These are phyloP conservation scores for Basileuterus tristriatus DNA, from an alignment of 2,797 vertebrate genomes.

Conservation along the genomic window DNA sequence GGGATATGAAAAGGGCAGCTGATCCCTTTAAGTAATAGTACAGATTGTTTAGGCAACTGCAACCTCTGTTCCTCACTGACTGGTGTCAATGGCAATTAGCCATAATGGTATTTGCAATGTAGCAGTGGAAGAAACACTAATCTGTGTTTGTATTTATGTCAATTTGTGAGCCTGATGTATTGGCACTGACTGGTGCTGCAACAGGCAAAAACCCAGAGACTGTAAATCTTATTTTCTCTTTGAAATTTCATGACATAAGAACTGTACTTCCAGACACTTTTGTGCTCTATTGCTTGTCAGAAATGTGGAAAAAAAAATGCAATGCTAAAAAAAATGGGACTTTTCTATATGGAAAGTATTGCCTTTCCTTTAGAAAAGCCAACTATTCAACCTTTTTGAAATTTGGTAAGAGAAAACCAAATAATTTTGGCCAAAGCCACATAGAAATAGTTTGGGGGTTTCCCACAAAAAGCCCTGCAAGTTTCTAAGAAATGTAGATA, in stretches of 20 bases:
- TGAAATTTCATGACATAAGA: neutral
- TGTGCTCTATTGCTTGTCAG: neutral
- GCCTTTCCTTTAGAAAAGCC: conserved; percentile 45
- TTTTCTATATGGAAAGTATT: conserved; percentile 51
- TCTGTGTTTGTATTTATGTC: neutral
- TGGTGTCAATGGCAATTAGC: neutral
- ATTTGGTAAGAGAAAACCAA: conserved; percentile 58
- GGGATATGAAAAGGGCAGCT: neutral
- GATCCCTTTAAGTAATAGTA: neutral
- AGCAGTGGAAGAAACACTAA: neutral
- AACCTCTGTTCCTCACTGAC: neutral
- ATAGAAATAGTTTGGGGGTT: conserved; percentile 58
- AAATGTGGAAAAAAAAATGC: neutral
- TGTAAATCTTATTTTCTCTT: neutral
- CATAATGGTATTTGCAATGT: neutral
- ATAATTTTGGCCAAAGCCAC: conserved; percentile 52
- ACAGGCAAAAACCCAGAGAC: neutral
- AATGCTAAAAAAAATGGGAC: neutral
- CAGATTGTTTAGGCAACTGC: neutral
- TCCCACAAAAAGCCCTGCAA: conserved; percentile 43
- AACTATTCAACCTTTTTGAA: conserved; percentile 62
- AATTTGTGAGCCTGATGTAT: neutral
- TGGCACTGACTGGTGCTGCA: neutral
- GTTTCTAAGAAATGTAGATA: conserved; percentile 66
- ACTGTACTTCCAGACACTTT: conserved; percentile 3